Evolutionary conservation across 2,888 invertebrate genomes (phyloP), one percentile per base, ranked within the genome.

Genomic region (Chaitophorus viminalis): DNA sequence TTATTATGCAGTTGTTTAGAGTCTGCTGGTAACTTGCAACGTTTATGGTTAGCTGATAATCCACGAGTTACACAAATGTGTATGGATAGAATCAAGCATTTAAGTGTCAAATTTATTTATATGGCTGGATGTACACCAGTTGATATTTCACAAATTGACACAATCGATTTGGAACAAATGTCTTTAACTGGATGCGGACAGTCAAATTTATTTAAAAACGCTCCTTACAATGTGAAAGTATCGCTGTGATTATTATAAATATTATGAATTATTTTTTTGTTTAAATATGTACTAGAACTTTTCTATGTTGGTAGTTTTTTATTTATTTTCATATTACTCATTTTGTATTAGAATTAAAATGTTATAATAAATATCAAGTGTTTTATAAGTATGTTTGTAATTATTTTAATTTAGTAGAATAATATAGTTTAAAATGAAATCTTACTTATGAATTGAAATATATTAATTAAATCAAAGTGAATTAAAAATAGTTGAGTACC

Each of bases 1-100:
- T 83, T 89, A 54, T 75, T 89, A 21, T 87, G 87, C 46, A 87
- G 31, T 75, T 87, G 87, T 87, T 87, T 87, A 25, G 87, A 81
- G 31, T 87, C 87, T 87, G 87, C 79, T 18, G 87, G 87, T 17
- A 87, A 87, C 39, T 87, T 87, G 3, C 39, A 75, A 31, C 29
- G 81, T 81, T 75, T 87, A 39, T 81, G 81, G 81, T 18, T 87
- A 74, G 79, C 81, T 46, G 52, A 87, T n/a, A 87, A 87, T 9
- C 87, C 87, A 31, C 81, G 74, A 60, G 60, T 87, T 65, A 81
- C 87, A 39, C 87, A 87, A 39, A 75, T 87, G 74, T 79, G 87
- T 3, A 74, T 87, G 31, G 87, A 87, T 31, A 72, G 81, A 81
- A 87, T 87, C 25, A 87, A 87, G 74, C 87, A 87, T 81, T 87